Evolutionary conservation across 1,140 invertebrate species (phyloP).

Genomic region (Brachionus rubens): DNA sequence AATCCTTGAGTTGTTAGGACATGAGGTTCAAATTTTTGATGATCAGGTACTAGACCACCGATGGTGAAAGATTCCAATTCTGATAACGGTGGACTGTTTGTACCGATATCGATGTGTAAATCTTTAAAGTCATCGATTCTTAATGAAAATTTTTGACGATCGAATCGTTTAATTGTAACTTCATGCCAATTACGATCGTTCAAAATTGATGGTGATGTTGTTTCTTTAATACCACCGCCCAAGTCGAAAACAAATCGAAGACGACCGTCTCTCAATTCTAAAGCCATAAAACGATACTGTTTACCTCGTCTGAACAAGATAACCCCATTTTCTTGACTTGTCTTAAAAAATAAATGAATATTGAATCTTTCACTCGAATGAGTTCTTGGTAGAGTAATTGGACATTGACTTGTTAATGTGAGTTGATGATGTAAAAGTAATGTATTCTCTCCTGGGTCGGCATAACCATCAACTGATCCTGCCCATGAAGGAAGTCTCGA

Average conservation of each 20-base stretch:
- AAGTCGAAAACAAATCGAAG: constrained; percentile 32
- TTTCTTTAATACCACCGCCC: background rate
- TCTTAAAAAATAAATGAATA: constrained; percentile 46
- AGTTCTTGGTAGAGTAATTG: background rate
- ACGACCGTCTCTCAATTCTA: background rate
- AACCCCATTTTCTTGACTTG: constrained; percentile 10
- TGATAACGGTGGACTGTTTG: background rate
- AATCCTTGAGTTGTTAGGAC: constrained; percentile 19
- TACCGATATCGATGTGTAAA: background rate
- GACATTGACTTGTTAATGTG: background rate
- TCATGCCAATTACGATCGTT: constrained; percentile 42
- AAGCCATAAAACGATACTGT: constrained; percentile 6
- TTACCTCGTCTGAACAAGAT: constrained; percentile 34
- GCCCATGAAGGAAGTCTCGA: background rate
- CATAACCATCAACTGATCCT: background rate
- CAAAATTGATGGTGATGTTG: background rate
- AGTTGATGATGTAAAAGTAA: constrained; percentile 37
- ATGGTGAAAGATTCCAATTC: constrained; percentile 32
- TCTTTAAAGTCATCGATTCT: constrained; percentile 18
- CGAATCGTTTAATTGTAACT: constrained; percentile 9
- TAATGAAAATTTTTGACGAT: background rate
- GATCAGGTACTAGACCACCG: constrained; percentile 4
- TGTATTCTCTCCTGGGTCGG: constrained; percentile 10
- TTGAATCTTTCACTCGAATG: background rate
- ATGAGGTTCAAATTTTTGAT: constrained; percentile 25